Base-by-base conservation (phyloP, 1,140 invertebrate genomes). In the Diabrotica virgifera region DNA sequence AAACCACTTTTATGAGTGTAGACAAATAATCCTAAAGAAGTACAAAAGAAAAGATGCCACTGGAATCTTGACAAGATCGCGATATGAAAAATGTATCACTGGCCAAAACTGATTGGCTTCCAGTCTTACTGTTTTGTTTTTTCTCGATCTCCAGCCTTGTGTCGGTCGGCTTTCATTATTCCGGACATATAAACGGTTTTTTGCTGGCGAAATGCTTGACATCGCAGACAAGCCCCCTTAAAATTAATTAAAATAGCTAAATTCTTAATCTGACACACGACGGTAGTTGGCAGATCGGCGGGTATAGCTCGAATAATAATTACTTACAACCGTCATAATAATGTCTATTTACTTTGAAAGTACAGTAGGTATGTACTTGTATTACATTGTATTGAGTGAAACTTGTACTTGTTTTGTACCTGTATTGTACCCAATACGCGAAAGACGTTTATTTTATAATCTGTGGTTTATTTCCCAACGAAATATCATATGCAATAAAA, bases 81-180 rank as follows among this genome's bases (percentile, higher is more conserved):
- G 64, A 69, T 69, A 69, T 69, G 67, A 69, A 69, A 69, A 69
- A 69, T 66, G 67, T 69, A 69, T 69, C 64, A 66, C 67, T 52
- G 67, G 55, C 53, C 64, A 52, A 50, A 69, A 69, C 67, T 69
- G 67, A 69, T 69, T 69, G 67, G 67, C 64, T 66, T 63, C 64
- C 61, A 66, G 51, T 59, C 61, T 11, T 38, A n/a, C 50, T 46
- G 38, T 35, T 50, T 53, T 35, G 12, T 13, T 14, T 53, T 37
- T 36, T 24, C 36, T 57, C 37, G 40, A 36, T 24, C 53, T 11
- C 8, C 12, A 36, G 59, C 13, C 40, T 52, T 59, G 51, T 62
- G 60, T 62, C 60, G 60, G 60, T 62, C 51, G 53, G 54, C 67
- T 69, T 69, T 69, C 67, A 69, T 69, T 69, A 69, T 69, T 60